phyloP scores from a whole-genome alignment of 2,797 vertebrate genomes.

The Ateles fusciceps region DNA sequence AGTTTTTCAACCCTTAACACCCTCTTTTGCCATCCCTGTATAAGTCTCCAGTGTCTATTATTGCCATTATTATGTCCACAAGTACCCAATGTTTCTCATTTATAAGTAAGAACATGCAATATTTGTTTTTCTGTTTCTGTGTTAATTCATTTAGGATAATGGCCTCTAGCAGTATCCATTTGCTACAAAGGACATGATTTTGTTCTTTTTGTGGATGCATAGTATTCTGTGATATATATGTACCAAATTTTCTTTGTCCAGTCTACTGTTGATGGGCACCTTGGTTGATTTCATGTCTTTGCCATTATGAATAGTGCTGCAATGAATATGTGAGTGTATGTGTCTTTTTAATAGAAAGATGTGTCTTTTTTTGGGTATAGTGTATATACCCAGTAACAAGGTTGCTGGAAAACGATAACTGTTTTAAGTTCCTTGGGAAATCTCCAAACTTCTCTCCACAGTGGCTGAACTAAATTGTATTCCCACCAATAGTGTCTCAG shows the following conservation, averaged over 20 bases:
- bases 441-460: neutral
- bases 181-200: neutral
- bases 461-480: neutral
- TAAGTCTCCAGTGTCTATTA: neutral
- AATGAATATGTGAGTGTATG: neutral
- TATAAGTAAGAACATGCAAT: neutral
- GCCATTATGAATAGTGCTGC: neutral
- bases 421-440: neutral
- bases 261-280: neutral
- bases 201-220: neutral
- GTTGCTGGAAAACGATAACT: neutral
- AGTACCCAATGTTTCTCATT: neutral
- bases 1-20: neutral
- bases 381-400: neutral
- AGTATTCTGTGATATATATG: neutral
- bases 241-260: neutral
- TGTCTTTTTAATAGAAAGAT: neutral
- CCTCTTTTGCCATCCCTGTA: neutral
- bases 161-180: neutral
- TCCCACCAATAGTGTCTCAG: neutral
- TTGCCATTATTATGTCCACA: neutral
- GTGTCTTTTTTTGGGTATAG: neutral
- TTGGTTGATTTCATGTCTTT: neutral
- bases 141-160: neutral
- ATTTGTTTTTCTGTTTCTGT: neutral